Base-by-base conservation (phyloP, 2,797 vertebrate genomes). In the Danio kyathit region DNA sequence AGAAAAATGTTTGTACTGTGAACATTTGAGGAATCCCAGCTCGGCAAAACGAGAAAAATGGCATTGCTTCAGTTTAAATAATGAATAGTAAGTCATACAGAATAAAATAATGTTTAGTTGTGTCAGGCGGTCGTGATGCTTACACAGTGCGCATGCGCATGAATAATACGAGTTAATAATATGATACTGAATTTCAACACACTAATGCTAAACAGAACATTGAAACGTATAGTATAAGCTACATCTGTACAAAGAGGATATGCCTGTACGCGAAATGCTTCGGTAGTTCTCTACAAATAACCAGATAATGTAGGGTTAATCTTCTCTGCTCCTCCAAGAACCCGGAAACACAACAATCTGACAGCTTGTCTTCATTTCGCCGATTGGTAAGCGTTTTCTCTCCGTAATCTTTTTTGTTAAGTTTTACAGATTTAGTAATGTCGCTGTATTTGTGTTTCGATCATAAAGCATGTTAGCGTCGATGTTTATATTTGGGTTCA, bases 311-410 rank as follows among this genome's bases (percentile, higher is more conserved):
- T 38, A 16, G 38, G 49, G 48, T 41, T 48, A 49, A 52, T 79
- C 21, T 64, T 12, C 1, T 52, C 17, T 40, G 13, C 4, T 67
- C 14, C 8, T 52, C 2, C 12, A 49, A 65, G 21, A 66, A 66
- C 79, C 79, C 79, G 79, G 79, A 80, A 80, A 66, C 5, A 11
- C 69, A 65, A 65, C 70, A 66, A 19, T 46, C 59, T 65, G 60
- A 49, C 41, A n/a, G 12, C 7, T 48, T 11, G 19, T 41, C 19
- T 29, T 57, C 5, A 73, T 66, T 74, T 80, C 43, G 7, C 16
- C 21, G 16, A 38, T 66, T 64, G 59, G 77, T 79, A 79, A 46
- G 40, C 3, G 38, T 7, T 41, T 1, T 60, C 11, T 10, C 21
- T 41, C 48, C 7, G n/a, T 40, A 1, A 43, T 17, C 10, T 54